Percentiles rank a stretch among this genome's conserved stretches.
Evolutionary conservation across 2,888 invertebrate species (phyloP).

Genomic region (Amphipyra berbera): DNA sequence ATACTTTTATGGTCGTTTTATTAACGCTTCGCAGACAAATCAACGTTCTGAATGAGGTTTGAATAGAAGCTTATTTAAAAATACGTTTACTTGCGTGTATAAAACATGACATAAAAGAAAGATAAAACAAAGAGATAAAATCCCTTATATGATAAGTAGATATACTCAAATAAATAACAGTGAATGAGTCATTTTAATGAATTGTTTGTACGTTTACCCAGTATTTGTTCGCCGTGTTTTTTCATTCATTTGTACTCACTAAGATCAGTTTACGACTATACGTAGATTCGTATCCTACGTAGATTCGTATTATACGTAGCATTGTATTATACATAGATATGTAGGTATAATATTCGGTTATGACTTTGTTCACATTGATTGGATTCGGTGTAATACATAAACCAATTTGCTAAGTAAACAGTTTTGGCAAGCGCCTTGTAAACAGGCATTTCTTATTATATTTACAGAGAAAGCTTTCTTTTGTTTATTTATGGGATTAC

Average conservation of each 20-base stretch:
- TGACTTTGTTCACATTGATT: slow-evolving; percentile 58
- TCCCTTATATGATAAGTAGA: slow-evolving; percentile 1
- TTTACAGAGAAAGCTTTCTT: slow-evolving; percentile 30
- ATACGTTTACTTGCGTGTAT: slow-evolving; percentile 7
- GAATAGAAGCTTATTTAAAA: slow-evolving; percentile 20
- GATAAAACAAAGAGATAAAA: slow-evolving; percentile 31
- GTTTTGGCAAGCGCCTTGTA: slow-evolving; percentile 67
- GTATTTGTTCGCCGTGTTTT: slow-evolving; percentile 21
- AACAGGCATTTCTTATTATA: slow-evolving; percentile 65
- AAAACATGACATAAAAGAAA: slow-evolving; percentile 13
- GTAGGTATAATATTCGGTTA: slow-evolving; percentile 30
- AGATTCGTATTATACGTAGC: background rate
- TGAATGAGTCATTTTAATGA: slow-evolving; percentile 28
- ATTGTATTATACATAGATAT: slow-evolving; percentile 9
- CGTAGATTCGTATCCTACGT: slow-evolving; percentile 19
- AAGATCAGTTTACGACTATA: slow-evolving; percentile 1
- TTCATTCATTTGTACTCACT: background rate
- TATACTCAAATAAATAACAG: slow-evolving; percentile 5
- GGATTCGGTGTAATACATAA: slow-evolving; percentile 58
- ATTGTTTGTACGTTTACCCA: slow-evolving; percentile 27
- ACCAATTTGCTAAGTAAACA: slow-evolving; percentile 80
- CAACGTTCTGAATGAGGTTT: slow-evolving; percentile 25
- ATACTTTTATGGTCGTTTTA: slow-evolving; percentile 22
- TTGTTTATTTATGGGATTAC: slow-evolving; percentile 28
- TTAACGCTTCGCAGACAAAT: slow-evolving; percentile 30